Evolutionary conservation across 2,888 invertebrate species (phyloP).

Genomic region (Beris chalybata): DNA sequence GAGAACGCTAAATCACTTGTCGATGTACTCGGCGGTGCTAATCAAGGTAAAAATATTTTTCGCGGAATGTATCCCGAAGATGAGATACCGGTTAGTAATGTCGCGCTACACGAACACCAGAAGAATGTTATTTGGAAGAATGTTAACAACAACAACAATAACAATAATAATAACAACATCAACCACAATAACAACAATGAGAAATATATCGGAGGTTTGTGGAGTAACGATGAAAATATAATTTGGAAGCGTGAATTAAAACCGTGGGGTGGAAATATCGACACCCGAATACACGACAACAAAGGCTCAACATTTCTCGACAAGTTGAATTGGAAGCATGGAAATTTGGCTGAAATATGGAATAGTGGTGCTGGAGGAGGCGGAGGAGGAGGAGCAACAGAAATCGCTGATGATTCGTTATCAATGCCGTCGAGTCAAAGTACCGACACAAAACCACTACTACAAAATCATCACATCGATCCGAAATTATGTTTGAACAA

Average conservation of each 20-base stretch:
- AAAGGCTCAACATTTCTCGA: slow-evolving; percentile 38
- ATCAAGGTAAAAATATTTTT: slow-evolving; percentile 35
- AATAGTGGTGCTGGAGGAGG: slow-evolving; percentile 36
- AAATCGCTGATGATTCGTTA: background rate
- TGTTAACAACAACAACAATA: background rate
- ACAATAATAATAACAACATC: slow-evolving; percentile 28
- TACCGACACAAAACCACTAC: background rate
- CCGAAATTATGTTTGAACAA: slow-evolving; percentile 18
- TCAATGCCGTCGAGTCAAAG: slow-evolving; percentile 2
- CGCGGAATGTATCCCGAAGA: slow-evolving; percentile 15
- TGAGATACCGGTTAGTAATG: slow-evolving; percentile 6
- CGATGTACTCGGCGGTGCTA: slow-evolving; percentile 40
- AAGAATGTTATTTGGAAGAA: slow-evolving; percentile 21
- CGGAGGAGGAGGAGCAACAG: background rate
- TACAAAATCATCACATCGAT: slow-evolving; percentile 30
- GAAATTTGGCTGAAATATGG: slow-evolving; percentile 49
- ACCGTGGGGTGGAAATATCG: slow-evolving; percentile 43
- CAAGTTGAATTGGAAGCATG: slow-evolving; percentile 47
- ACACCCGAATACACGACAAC: slow-evolving; percentile 24
- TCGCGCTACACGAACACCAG: slow-evolving; percentile 10
- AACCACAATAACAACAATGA: slow-evolving; percentile 34
- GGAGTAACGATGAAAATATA: slow-evolving; percentile 42
- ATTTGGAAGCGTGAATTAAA: slow-evolving; percentile 43
- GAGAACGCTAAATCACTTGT: slow-evolving; percentile 46
- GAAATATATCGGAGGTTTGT: slow-evolving; percentile 42